phyloP scores from a whole-genome alignment of 1,140 invertebrate genomes.

The Leptinotarsa defecta region DNA sequence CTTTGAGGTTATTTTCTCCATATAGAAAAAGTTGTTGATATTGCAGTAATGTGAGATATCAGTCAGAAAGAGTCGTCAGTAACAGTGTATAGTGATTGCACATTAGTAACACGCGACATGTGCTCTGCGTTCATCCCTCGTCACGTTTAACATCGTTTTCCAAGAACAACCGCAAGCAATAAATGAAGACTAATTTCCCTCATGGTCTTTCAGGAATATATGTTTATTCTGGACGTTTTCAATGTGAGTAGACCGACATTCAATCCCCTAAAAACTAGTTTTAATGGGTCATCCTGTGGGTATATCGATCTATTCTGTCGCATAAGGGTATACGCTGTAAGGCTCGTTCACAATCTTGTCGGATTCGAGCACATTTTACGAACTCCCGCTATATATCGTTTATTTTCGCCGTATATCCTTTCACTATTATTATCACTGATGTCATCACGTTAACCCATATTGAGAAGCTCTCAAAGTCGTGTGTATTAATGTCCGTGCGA shows the following conservation, averaged over 20 bases:
- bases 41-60: not conserved
- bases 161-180: conserved; percentile 41
- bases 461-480: conserved; percentile 33
- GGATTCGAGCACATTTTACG: conserved; percentile 32
- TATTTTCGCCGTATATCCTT: conserved; percentile 40
- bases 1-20: not conserved
- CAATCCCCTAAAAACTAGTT: conserved; percentile 24
- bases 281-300: conserved; percentile 53
- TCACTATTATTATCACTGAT: conserved; percentile 36
- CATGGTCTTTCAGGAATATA: conserved; percentile 54
- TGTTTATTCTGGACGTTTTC: conserved; percentile 52
- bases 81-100: not conserved
- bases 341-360: conserved; percentile 46
- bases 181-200: conserved; percentile 54
- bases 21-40: not conserved
- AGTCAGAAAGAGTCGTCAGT: not conserved
- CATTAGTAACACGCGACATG: conserved; percentile 2
- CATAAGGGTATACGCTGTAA: conserved; percentile 50
- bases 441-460: conserved; percentile 23
- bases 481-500: conserved; percentile 32
- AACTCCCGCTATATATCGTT: conserved; percentile 37
- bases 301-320: conserved; percentile 54
- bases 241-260: conserved; percentile 51
- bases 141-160: not conserved
- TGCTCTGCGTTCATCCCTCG: not conserved